These are phyloP conservation scores for Heterodera schachtii DNA, from an alignment of 1,140 invertebrate species.

Conservation along the genomic window DNA sequence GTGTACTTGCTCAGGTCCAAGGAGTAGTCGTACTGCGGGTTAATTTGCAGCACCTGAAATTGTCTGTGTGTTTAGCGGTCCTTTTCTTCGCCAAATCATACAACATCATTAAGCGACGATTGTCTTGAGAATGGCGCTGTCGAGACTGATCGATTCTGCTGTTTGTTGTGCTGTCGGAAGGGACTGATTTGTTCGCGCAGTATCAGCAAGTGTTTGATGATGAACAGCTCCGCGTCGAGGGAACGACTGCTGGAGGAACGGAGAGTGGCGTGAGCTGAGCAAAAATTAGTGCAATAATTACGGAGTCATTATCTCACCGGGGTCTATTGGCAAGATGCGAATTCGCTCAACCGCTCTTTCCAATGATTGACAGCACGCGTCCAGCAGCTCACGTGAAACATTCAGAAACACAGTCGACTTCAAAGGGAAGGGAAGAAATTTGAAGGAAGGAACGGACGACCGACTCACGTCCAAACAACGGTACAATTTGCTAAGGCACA, in stretches of 20 bases:
- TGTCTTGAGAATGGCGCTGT: conserved; percentile 12
- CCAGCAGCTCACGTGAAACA: conserved; percentile 89
- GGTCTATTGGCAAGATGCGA: conserved; percentile 39
- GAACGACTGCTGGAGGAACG: conserved; percentile 50
- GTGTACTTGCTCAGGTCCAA: conserved; percentile 60
- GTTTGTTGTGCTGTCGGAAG: conserved; percentile 73
- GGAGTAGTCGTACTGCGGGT: conserved; percentile 55
- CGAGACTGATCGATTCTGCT: background rate
- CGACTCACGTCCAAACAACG: conserved; percentile 81
- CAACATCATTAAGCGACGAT: background rate
- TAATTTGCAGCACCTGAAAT: conserved; percentile 2
- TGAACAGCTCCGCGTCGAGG: conserved; percentile 90
- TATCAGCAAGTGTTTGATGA: conserved; percentile 96
- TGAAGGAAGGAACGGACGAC: background rate
- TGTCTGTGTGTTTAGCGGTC: conserved; percentile 6
- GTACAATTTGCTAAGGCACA: conserved; percentile 91
- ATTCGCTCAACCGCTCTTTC: conserved; percentile 74
- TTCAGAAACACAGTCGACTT: conserved; percentile 88
- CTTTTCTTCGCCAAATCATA: background rate
- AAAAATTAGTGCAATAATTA: background rate
- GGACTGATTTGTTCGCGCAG: conserved; percentile 95
- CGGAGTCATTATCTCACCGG: background rate
- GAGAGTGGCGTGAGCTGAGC: conserved; percentile 21
- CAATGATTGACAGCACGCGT: conserved; percentile 86
- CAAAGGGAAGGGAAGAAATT: conserved; percentile 28